Evolutionary conservation across 2,888 invertebrate species (phyloP), one percentile per base, ranked within the genome.

Genomic region (Limenitis camilla): DNA sequence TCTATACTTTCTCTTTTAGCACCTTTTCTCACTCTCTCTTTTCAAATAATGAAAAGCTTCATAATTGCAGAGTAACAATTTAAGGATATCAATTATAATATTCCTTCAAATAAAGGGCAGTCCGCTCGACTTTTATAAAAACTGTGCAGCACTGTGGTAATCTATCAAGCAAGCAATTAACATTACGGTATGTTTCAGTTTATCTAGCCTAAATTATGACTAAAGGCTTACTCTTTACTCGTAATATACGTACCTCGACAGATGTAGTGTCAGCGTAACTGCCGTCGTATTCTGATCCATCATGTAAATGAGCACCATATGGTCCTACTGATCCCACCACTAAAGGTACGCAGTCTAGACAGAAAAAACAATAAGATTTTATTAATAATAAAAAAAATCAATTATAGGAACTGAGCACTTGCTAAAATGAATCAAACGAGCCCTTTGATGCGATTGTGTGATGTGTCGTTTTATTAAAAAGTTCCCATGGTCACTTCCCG

Each of bases 221-320:
- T 36, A 8, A 10, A 45, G 5, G n/a, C n/a, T n/a, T n/a, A 5
- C n/a, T 36, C 10, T 10, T 36, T 10, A 10, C n/a, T 6, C 6
- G 5, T 11, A 35, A 39, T 44, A 38, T 46, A 35, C 44, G 42
- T 77, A 88, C 90, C 85, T 92, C 87, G 31, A 85, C 81, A 4
- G 92, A 75, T 1, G 93, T 91, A 49, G 83, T 90, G 56, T 91
- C 90, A 0, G 92, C 92, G 71, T 95, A 96, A 55, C 90, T 89
- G 11, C 98, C 98, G n/a, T 92, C 92, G 75, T 98, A 98, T 75
- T 98, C 98, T 0, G 97, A 97, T 8, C 94, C 95, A 76, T 98
- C 96, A 69, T 94, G 93, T 35, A 96, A 87, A 66, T 92, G 93
- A 0, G 97, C 97, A 0, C 97, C 98, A 74, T 95, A 98, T 0